Base-by-base conservation (phyloP, 2,888 invertebrate genomes). In the Pyrgus malvae region DNA sequence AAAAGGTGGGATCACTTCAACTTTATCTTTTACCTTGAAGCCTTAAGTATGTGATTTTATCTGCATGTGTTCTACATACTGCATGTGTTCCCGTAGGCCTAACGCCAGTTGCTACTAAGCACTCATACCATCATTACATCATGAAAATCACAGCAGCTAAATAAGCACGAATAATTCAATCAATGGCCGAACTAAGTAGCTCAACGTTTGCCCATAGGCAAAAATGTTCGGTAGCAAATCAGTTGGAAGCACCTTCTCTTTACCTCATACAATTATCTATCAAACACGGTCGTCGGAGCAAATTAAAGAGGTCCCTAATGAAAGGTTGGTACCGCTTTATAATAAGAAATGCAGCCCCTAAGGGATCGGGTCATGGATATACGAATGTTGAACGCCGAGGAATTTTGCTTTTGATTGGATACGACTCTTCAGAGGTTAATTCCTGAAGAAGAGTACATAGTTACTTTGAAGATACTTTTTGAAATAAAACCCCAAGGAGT, bases 261-360 rank as follows among this genome's bases (percentile, higher is more conserved):
- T 57, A 66, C 64, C 42, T 57, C 57, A 65, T 67, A 66, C 62
- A 64, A 65, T 60, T 60, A 61, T 48, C 54, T 49, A 48, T 50
- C 56, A 57, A 62, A 48, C 55, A 63, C 60, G 63, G 57, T 55
- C 33, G 56, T 56, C 62, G 33, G 49, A 48, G 46, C 50, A 60
- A 63, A 64, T 64, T 58, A 63, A 62, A 63, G 60, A 53, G 60
- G 38, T 35, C 37, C 35, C 37, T 61, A 58, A 63, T 62, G 50
- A 58, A 38, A 25, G 61, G 59, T 44, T 48, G 49, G 33, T 44
- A 45, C 57, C 59, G 62, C 64, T 64, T 64, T 63, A 63, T 61
- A 58, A 58, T 58, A 59, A 64, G 60, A 55, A 29, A 44, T 27
- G 42, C 41, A 51, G 44, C 53, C 56, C 61, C 58, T 51, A 37